phyloP scores from a whole-genome alignment of 53 echinoderm and acorn worm genomes.

The Henricia sp. region DNA sequence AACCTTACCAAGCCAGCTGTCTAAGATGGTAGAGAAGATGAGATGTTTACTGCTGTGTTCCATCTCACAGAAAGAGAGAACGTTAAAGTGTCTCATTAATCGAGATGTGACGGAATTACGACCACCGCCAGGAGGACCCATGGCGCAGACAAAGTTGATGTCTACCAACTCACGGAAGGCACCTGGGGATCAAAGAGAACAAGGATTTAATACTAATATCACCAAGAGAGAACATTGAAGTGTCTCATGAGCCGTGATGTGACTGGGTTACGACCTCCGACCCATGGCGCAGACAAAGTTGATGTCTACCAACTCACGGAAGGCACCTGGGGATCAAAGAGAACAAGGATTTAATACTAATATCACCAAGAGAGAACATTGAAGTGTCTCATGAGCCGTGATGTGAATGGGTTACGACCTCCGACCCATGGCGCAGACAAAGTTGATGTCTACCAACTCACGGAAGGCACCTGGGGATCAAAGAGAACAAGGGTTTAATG shows the following conservation, averaged over 20 bases:
- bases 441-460: constrained; percentile 96
- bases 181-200: constrained; percentile 57
- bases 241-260: constrained; percentile 85
- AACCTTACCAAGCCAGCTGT: constrained; percentile 91
- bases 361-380: constrained; percentile 92
- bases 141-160: constrained; percentile 94
- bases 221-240: constrained; percentile 93
- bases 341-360: too few relatives aligned
- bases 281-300: constrained; percentile 98
- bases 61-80: constrained; percentile 96
- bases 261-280: constrained; percentile 93
- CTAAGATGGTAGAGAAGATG: constrained; percentile 93
- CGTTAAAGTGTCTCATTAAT: constrained; percentile 92
- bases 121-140: constrained; percentile 98
- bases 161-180: constrained; percentile 98
- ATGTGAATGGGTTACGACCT: constrained; percentile 92
- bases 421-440: constrained; percentile 97
- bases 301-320: constrained; percentile 97
- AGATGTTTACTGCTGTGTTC: constrained; percentile 87
- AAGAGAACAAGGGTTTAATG: too few relatives aligned
- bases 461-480: constrained; percentile 86
- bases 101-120: constrained; percentile 91
- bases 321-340: constrained; percentile 73
- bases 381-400: constrained; percentile 88
- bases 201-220: too few relatives aligned